A percentile compares a stretch with the other conserved stretches of the same genome.
These are phyloP conservation scores for Acanthornis magna DNA, from an alignment of 2,797 vertebrate species.

Conservation along the genomic window DNA sequence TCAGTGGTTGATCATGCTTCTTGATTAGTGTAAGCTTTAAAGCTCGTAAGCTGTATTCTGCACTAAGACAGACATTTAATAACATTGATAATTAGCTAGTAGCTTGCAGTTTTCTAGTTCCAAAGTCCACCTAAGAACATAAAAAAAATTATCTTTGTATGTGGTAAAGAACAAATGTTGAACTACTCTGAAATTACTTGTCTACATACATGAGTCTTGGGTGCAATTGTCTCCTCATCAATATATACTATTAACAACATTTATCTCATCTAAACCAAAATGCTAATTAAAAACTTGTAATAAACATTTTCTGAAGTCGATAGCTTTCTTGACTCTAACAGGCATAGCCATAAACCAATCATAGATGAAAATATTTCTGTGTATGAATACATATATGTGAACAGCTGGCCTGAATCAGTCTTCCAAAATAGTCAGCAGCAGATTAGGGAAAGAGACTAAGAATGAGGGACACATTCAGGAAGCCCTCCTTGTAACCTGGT, in stretches of 20 bases:
- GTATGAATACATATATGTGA: neutral
- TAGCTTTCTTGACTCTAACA: neutral
- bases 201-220: neutral
- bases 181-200: neutral
- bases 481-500: neutral
- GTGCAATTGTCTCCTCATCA: neutral
- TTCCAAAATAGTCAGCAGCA: neutral
- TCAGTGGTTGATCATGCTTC: constrained; percentile 42
- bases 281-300: neutral
- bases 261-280: neutral
- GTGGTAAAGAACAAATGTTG: neutral
- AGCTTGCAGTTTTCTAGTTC: neutral
- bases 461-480: neutral
- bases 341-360: neutral
- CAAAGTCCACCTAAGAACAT: neutral
- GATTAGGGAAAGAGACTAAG: neutral
- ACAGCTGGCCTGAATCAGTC: neutral
- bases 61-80: constrained; percentile 22
- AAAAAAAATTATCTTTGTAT: neutral
- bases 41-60: constrained; percentile 57
- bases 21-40: constrained; percentile 63
- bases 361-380: neutral
- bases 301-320: neutral
- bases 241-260: neutral
- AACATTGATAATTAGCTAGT: constrained; percentile 36